phyloP scores from a whole-genome alignment of 2,888 invertebrate species.

The Heliconius sara region DNA sequence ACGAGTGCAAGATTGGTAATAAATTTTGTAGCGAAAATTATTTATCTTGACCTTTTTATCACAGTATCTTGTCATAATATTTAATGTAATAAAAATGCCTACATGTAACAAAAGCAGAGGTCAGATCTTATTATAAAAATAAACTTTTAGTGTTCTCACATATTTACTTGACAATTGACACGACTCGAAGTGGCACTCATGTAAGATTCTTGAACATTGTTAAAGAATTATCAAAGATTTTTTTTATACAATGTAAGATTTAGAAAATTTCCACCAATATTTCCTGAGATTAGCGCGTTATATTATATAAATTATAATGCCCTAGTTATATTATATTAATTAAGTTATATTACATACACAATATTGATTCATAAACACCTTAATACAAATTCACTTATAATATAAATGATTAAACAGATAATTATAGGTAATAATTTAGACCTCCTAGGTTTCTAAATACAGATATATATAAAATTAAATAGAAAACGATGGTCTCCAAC shows the following conservation, averaged over 20 bases:
- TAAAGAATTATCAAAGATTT: neutral
- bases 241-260: no score
- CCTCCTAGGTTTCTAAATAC: neutral
- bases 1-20: neutral
- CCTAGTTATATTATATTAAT: no score
- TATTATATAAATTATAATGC: no score
- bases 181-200: neutral
- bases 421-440: neutral
- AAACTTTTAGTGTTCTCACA: conserved; percentile 17
- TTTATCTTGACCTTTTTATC: neutral
- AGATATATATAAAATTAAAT: conserved; percentile 1
- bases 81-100: neutral
- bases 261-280: neutral
- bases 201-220: neutral
- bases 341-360: no score
- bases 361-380: no score
- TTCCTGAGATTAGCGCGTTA: neutral
- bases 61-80: neutral
- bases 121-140: conserved; percentile 24
- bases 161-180: conserved; percentile 15
- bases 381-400: neutral
- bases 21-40: neutral
- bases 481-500: conserved; percentile 3
- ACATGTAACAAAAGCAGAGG: conserved; percentile 1
- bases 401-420: neutral